A percentile compares a stretch with the other conserved stretches of the same genome.
phyloP scores from a whole-genome alignment of 1,140 invertebrate species.

The Drosophila nasuta region DNA sequence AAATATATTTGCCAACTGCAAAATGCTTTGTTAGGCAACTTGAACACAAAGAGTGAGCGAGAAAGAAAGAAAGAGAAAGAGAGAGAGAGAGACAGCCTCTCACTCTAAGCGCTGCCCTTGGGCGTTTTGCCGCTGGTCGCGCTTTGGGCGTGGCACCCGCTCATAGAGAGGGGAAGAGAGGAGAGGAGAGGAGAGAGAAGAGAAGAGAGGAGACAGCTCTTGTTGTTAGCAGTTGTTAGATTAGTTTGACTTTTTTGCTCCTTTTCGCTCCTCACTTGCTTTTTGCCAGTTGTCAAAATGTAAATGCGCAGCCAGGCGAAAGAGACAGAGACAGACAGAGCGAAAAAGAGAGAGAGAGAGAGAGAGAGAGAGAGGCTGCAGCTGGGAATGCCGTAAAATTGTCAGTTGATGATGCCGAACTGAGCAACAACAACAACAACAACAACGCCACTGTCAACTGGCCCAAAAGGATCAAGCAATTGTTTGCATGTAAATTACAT shows the following conservation, averaged over 20 bases:
- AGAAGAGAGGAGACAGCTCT: slow-evolving; percentile 29
- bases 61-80: background rate
- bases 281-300: slow-evolving; percentile 67
- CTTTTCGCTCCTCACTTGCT: slow-evolving; percentile 33
- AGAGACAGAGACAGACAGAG: background rate
- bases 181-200: too few relatives aligned
- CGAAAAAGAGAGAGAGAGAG: background rate
- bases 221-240: slow-evolving; percentile 80
- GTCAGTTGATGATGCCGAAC: slow-evolving; percentile 69
- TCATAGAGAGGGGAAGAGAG: background rate
- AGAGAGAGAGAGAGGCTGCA: background rate
- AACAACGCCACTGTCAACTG: slow-evolving; percentile 24
- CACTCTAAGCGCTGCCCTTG: slow-evolving; percentile 22
- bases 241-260: slow-evolving; percentile 79
- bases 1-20: slow-evolving; percentile 70
- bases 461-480: slow-evolving; percentile 52
- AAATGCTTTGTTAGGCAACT: slow-evolving; percentile 78
- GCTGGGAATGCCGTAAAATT: slow-evolving; percentile 53
- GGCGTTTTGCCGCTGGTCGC: slow-evolving; percentile 46
- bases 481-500: slow-evolving; percentile 75
- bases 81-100: background rate
- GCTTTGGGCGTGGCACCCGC: slow-evolving; percentile 14
- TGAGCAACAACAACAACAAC: background rate
- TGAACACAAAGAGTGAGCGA: slow-evolving; percentile 37
- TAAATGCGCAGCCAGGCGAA: slow-evolving; percentile 66